These are phyloP conservation scores for Ischnura elegans DNA, from an alignment of 2,888 invertebrate genomes.

Conservation along the genomic window DNA sequence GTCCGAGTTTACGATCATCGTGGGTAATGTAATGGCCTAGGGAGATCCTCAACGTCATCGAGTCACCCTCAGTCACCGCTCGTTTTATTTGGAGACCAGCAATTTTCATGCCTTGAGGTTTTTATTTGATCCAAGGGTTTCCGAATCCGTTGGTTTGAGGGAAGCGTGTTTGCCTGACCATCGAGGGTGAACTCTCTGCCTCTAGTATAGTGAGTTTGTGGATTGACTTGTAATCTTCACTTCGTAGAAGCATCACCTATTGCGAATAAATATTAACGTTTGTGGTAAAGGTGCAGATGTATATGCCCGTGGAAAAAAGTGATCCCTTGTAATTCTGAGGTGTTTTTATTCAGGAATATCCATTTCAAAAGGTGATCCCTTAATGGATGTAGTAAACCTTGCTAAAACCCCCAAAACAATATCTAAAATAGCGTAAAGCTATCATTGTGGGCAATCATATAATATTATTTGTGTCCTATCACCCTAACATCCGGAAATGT, in stretches of 20 bases:
- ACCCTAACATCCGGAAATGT: too few relatives aligned
- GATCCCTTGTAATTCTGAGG: not conserved
- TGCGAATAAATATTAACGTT: not conserved
- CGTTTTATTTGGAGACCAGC: not conserved
- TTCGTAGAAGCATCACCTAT: not conserved
- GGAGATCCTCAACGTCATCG: not conserved
- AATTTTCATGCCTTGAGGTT: not conserved
- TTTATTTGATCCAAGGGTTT: not conserved
- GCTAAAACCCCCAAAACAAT: too few relatives aligned
- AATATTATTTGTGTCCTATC: too few relatives aligned
- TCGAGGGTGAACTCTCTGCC: not conserved
- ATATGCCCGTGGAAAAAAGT: not conserved
- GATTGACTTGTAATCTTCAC: not conserved
- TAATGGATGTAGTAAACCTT: not conserved
- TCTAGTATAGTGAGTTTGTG: not conserved
- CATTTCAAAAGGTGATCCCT: too few relatives aligned
- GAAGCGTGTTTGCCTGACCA: not conserved
- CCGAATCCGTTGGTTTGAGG: not conserved
- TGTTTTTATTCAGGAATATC: too few relatives aligned
- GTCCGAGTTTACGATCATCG: not conserved
- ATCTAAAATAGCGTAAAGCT: too few relatives aligned
- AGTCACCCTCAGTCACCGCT: not conserved
- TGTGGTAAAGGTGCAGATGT: not conserved
- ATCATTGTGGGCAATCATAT: too few relatives aligned
- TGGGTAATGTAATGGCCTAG: not conserved